Evolutionary conservation across 2,113 vertebrate genomes (phyloP).

Genomic region (Microcebus lehilahytsara): DNA sequence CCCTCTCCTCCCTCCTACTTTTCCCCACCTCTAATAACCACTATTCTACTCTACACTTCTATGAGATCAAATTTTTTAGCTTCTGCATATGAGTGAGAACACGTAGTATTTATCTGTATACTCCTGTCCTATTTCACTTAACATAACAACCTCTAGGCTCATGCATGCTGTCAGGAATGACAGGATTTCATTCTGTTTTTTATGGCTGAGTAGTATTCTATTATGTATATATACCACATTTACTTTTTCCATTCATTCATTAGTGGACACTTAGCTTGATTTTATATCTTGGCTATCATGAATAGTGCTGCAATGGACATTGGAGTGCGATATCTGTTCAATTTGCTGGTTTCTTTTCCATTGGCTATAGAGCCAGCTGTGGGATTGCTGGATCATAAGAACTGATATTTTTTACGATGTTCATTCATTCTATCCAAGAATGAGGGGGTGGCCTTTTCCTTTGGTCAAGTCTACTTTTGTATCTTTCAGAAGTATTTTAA

Average conservation of each 20-base stretch:
- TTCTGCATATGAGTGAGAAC: neutral
- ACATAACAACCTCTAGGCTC: neutral
- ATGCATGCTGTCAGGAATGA: neutral
- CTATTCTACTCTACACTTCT: neutral
- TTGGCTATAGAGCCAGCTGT: neutral
- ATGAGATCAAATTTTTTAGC: neutral
- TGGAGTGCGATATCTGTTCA: neutral
- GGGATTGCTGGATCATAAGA: neutral
- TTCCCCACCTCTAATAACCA: neutral
- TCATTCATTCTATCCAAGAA: neutral
- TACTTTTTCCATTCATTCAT: neutral
- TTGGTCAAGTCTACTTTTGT: neutral
- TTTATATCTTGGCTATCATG: neutral
- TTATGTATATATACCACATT: neutral
- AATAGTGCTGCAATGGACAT: neutral
- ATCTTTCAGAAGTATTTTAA: neutral
- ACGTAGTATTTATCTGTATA: neutral
- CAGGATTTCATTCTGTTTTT: neutral
- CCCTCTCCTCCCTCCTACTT: neutral
- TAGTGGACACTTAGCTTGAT: neutral
- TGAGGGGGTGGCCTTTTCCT: neutral
- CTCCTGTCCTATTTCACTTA: neutral
- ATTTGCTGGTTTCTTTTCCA: neutral
- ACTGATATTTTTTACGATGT: neutral
- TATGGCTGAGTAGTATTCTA: neutral